Evolutionary conservation across 1,140 invertebrate genomes (phyloP).

Genomic region (Sitobion miscanthi): DNA sequence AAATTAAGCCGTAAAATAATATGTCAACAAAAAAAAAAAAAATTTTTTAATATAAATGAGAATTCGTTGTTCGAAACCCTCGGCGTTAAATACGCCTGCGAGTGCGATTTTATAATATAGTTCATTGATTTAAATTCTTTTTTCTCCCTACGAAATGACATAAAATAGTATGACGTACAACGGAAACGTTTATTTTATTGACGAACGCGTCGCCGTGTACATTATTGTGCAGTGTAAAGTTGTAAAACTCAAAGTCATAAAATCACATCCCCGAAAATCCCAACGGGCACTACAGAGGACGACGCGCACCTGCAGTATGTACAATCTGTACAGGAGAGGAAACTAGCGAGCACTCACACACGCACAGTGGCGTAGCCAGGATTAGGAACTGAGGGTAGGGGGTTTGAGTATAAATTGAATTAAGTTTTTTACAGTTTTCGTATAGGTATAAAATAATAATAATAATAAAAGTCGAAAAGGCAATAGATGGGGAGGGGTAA

Average conservation of each 20-base stretch:
- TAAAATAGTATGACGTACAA: not conserved
- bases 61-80: not conserved
- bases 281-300: not conserved
- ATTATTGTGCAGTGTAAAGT: conserved; percentile 4
- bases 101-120: not conserved
- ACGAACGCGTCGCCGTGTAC: not conserved
- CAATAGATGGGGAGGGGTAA: too few species aligned
- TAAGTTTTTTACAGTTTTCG: too few species aligned
- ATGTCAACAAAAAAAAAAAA: not conserved
- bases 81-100: not conserved
- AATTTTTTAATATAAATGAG: not conserved
- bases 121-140: not conserved
- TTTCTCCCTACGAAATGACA: not conserved
- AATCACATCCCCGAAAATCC: not conserved
- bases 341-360: not conserved
- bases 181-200: conserved; percentile 5
- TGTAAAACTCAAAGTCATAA: not conserved
- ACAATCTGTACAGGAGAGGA: not conserved
- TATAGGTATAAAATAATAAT: too few species aligned
- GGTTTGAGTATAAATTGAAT: too few species aligned
- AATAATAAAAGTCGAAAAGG: too few species aligned
- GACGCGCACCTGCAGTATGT: too few species aligned
- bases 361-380: too few species aligned
- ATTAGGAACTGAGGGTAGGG: too few species aligned
- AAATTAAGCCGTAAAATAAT: not conserved